Evolutionary conservation across 2,113 vertebrate genomes (phyloP), one percentile per base, ranked within the genome.

Genomic region (Barnardius zonarius): DNA sequence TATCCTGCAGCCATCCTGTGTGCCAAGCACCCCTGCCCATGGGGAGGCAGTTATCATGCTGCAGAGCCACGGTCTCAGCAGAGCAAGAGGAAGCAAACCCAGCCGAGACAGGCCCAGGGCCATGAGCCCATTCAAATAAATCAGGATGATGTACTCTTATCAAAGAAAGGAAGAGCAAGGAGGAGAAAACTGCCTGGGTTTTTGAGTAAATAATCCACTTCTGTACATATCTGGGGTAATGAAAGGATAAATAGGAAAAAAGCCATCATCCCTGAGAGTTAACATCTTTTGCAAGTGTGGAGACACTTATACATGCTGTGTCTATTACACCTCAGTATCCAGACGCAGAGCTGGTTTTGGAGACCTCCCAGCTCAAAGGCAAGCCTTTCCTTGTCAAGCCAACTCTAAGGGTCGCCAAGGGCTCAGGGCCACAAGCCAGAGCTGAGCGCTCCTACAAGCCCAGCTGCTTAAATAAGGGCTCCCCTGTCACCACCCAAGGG

Each of bases 121-220:
- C 39, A 66, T 1, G 2, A 93, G 72, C 39, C 63, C 39, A 64
- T 90, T 74, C 78, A 54, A 72, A 54, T 54, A 63, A 63, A 85
- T 89, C 46, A 87, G 25, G n/a, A n/a, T 78, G n/a, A 73, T 30
- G 28, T 44, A 57, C 59, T 77, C 79, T 54, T 86, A 46, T 39
- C 35, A 37, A 2, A 17, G 44, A 63, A 82, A 75, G 11, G 7
- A 84, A 73, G 43, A 92, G 35, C 0, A 0, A 66, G 52, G 0
- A 72, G 41, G 18, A 77, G 27, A 80, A 52, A 72, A 77, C 13
- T 33, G n/a, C 11, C 23, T 33, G 30, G 5, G 1, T 0, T 70
- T 89, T 75, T 64, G 31, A 54, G 72, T 43, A 90, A 93, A 83
- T 66, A 93, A 55, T 20, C 19, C 39, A 95, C 17, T 23, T 90